Evolutionary conservation across 1,140 invertebrate species (phyloP).

Genomic region (Microplitis demolitor): DNA sequence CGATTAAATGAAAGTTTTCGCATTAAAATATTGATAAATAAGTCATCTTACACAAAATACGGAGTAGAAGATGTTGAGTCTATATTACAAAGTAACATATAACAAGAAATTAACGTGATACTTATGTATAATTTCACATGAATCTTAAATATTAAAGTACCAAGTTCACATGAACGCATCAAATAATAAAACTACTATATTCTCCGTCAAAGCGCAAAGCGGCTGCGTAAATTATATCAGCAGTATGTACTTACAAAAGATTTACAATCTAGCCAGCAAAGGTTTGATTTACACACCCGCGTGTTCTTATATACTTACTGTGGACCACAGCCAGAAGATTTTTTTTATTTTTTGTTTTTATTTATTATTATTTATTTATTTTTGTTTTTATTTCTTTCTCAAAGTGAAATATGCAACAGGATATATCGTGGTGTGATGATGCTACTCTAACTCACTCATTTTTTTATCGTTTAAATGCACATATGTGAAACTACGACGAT

Average conservation of each 20-base stretch:
- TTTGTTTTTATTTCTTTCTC: slow-evolving; percentile 28
- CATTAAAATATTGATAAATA: not conserved
- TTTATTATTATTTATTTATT: too few relatives aligned
- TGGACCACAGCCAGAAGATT: slow-evolving; percentile 46
- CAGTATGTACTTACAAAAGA: slow-evolving; percentile 59
- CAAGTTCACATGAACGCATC: slow-evolving; percentile 30
- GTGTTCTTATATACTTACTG: slow-evolving; percentile 30
- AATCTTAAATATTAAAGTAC: slow-evolving; percentile 18
- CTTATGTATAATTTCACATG: not conserved
- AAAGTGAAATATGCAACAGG: slow-evolving; percentile 56
- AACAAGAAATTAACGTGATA: not conserved
- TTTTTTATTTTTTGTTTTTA: too few relatives aligned
- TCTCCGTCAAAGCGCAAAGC: slow-evolving; percentile 39
- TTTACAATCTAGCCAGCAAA: slow-evolving; percentile 56
- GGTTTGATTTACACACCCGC: slow-evolving; percentile 56
- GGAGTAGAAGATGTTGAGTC: not conserved
- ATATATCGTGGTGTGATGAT: slow-evolving; percentile 34
- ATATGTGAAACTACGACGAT: slow-evolving; percentile 17
- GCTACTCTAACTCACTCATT: slow-evolving; percentile 37
- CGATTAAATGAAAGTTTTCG: not conserved
- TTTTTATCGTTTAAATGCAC: slow-evolving; percentile 20
- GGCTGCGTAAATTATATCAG: slow-evolving; percentile 59
- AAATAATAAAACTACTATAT: slow-evolving; percentile 32
- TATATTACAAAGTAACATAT: not conserved
- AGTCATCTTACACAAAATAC: not conserved